Evolutionary conservation across 2,113 vertebrate genomes (phyloP).

Genomic region (Holacanthus passer): DNA sequence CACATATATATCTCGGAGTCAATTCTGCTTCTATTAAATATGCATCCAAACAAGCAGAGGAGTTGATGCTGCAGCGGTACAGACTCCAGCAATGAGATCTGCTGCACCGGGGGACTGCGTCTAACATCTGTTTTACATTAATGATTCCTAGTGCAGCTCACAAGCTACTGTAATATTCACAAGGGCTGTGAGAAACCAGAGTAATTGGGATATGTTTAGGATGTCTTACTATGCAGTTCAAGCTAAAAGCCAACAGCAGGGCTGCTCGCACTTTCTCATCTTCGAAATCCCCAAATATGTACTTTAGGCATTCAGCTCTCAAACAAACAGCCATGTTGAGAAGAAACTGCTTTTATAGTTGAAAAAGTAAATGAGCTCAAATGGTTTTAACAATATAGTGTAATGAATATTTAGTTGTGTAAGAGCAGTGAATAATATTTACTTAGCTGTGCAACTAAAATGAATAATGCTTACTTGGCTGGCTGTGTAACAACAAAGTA

Average conservation of each 20-base stretch:
- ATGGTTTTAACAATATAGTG: conserved; percentile 44
- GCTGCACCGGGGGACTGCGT: conserved; percentile 61
- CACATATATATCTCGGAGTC: conserved; percentile 12
- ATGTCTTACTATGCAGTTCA: conserved; percentile 53
- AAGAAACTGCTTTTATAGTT: not conserved
- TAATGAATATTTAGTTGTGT: conserved; percentile 61
- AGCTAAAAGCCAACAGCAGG: conserved; percentile 31
- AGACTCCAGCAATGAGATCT: conserved; percentile 48
- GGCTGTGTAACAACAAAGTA: conserved; percentile 51
- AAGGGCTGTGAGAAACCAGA: conserved; percentile 52
- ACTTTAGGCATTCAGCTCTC: not conserved
- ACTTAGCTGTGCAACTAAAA: conserved; percentile 42
- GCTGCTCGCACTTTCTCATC: conserved; percentile 19
- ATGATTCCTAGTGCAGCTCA: conserved; percentile 69
- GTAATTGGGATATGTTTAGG: conserved; percentile 68
- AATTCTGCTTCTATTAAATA: conserved; percentile 62
- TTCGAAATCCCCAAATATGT: conserved; percentile 38
- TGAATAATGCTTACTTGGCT: conserved; percentile 61
- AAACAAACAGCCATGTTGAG: not conserved
- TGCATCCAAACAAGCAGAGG: conserved; percentile 62
- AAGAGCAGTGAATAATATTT: conserved; percentile 57
- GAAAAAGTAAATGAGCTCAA: conserved; percentile 22
- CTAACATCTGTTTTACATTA: conserved; percentile 80
- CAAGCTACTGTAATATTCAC: conserved; percentile 75
- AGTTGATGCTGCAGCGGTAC: conserved; percentile 50